Base-by-base conservation (phyloP, 1,140 invertebrate genomes). In the Armadillidium nasatum region DNA sequence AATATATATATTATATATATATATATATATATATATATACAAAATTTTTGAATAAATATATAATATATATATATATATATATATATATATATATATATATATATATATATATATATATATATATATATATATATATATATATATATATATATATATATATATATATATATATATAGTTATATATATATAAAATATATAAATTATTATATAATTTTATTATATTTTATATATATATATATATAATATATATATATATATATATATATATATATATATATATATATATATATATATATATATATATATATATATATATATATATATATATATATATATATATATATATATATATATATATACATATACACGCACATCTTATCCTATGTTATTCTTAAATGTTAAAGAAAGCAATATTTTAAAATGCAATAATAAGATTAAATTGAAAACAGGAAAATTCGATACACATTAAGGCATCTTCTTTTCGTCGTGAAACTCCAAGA, bases 81-180 rank as follows among this genome's bases (percentile, higher is more conserved):
- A 33, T 33, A 33, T 33, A 33, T 6, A n/a, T 33, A 33, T 33
- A 33, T 33, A 3, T 33, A 33, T 33, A 33, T 33, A 33, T 33
- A 33, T 33, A 60, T 19, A 50, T 60, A 60, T 60, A 60, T 60
- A 60, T 60, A 60, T 7, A 7, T 60, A 60, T 60, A 60, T 50
- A 60, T 60, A 60, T 60, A 60, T 60, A 60, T 60, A 60, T 60
- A 60, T 60, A 60, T 60, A 60, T 60, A 60, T 60, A 60, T 7
- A 4, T 60, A 60, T 60, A 60, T 7, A 60, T 60, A 60, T 60
- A 60, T 60, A 60, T 60, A 60, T 15, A 15, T n/a, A 60, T 60
- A 60, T 60, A 60, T 60, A 60, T 60, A 60, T 2, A 4, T 4
- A 60, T 60, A 60, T 15, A 60, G 7, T 60, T 2, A 60, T 60